A percentile compares a stretch with the other conserved stretches of the same genome.
These are phyloP conservation scores for Dolichotis patagonum DNA, from an alignment of 2,113 vertebrate species.

Conservation along the genomic window DNA sequence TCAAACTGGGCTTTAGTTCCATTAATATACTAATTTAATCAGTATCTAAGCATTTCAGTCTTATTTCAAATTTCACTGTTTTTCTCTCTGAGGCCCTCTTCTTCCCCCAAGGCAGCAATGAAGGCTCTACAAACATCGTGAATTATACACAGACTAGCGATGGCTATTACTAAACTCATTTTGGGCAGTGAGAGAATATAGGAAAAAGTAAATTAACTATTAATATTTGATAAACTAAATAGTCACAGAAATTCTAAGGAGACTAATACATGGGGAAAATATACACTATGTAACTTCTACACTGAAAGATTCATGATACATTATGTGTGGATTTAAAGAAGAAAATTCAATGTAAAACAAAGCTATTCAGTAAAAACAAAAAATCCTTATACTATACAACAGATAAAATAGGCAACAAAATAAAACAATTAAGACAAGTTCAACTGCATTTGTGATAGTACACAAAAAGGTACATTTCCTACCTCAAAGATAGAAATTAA, in stretches of 20 bases:
- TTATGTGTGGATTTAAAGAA: not conserved
- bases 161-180: not conserved
- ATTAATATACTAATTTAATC: not conserved
- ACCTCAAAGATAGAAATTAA: not conserved
- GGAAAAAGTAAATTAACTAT: not conserved
- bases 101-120: not conserved
- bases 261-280: not conserved
- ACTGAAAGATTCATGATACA: not conserved
- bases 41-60: not conserved
- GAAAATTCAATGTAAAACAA: conserved; percentile 27
- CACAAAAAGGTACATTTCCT: not conserved
- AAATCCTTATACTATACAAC: not conserved
- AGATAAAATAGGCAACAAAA: not conserved
- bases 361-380: not conserved
- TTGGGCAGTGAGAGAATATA: not conserved
- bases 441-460: not conserved
- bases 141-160: not conserved
- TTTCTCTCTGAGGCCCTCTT: not conserved
- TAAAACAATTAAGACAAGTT: not conserved
- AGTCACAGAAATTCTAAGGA: not conserved
- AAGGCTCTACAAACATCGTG: not conserved
- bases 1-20: not conserved
- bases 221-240: conserved; percentile 29
- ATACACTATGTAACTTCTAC: not conserved
- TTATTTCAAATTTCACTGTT: not conserved